Evolutionary conservation across 2,113 vertebrate species (phyloP).

Genomic region (Anolis carolinensis): DNA sequence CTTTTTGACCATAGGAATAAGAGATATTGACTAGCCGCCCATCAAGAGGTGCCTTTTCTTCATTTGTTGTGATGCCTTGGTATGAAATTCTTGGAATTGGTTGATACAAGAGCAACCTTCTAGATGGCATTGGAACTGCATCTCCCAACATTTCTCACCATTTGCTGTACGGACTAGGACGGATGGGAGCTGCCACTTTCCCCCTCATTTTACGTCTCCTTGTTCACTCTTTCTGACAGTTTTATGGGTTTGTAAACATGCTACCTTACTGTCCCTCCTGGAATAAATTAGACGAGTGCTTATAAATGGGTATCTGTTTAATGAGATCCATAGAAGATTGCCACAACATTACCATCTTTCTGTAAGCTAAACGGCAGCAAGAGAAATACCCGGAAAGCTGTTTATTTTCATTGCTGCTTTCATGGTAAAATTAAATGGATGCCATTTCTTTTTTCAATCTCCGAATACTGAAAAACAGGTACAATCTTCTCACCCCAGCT

Average conservation of each 20-base stretch:
- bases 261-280: neutral
- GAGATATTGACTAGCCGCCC: too few species aligned
- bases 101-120: too few species aligned
- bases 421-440: conserved; percentile 1
- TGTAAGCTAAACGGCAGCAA: neutral
- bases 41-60: too few species aligned
- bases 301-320: neutral
- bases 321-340: neutral
- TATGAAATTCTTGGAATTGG: neutral
- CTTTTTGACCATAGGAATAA: too few species aligned
- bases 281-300: neutral
- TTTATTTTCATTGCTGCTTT: neutral
- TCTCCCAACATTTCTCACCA: too few species aligned
- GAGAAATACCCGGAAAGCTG: neutral
- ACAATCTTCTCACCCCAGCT: neutral
- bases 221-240: neutral
- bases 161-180: too few species aligned
- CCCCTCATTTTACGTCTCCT: neutral
- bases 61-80: too few species aligned
- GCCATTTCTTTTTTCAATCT: neutral
- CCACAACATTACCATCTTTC: neutral
- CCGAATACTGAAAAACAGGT: neutral
- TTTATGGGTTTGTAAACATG: neutral
- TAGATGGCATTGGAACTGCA: too few species aligned
- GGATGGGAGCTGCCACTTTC: too few species aligned